phyloP scores from a whole-genome alignment of 2,888 invertebrate species.

The Sarcophaga variegata region DNA sequence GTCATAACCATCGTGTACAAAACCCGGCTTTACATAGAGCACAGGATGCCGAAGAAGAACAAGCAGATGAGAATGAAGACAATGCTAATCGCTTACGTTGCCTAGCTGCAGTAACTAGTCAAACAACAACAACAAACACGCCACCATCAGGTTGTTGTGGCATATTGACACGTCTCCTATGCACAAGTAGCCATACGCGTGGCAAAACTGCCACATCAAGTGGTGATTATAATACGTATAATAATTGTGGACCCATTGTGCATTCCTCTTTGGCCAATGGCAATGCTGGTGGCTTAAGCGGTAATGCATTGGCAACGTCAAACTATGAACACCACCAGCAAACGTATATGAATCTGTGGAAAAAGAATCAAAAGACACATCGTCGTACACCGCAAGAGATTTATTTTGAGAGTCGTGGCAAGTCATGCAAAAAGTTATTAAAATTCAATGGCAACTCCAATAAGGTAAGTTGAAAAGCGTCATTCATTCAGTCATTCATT shows the following conservation, averaged over 20 bases:
- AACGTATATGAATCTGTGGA: constrained; percentile 60
- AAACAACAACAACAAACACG: not conserved
- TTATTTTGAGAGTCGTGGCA: constrained; percentile 90
- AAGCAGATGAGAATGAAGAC: not conserved
- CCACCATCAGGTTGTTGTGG: constrained; percentile 76
- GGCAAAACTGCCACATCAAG: constrained; percentile 77
- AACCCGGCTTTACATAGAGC: not conserved
- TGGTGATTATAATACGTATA: constrained; percentile 70
- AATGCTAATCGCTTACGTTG: not conserved
- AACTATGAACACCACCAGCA: constrained; percentile 60
- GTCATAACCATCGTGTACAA: constrained; percentile 67
- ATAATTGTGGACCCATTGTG: constrained; percentile 38
- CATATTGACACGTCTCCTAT: constrained; percentile 76
- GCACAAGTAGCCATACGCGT: constrained; percentile 71
- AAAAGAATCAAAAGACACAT: constrained; percentile 71
- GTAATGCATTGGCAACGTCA: constrained; percentile 18
- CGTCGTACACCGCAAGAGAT: constrained; percentile 84
- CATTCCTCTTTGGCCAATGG: constrained; percentile 45
- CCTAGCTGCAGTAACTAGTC: not conserved
- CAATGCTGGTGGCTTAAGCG: constrained; percentile 42
- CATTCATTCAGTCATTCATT: not conserved
- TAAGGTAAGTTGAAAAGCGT: constrained; percentile 84
- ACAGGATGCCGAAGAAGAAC: not conserved
- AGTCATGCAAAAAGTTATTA: constrained; percentile 91
- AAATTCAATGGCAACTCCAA: constrained; percentile 91